Percentiles rank a stretch among this genome's conserved stretches.
These are phyloP conservation scores for Poecilobothrus nobilitatus DNA, from an alignment of 2,888 invertebrate species.

Conservation along the genomic window DNA sequence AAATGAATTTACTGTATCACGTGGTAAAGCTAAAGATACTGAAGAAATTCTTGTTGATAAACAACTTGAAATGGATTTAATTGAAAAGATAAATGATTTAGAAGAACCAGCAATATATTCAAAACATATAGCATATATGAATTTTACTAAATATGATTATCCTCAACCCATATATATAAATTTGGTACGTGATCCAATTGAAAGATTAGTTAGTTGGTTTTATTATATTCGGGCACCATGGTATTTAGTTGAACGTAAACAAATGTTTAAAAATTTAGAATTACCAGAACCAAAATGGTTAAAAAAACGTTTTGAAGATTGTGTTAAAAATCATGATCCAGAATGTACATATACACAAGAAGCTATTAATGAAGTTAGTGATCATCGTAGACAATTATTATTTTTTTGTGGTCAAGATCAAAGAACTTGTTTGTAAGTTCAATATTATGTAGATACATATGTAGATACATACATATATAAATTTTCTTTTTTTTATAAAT, in stretches of 20 bases:
- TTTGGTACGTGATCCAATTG: constrained; percentile 75
- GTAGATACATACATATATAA: no score
- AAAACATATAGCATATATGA: constrained; percentile 78
- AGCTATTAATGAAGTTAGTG: constrained; percentile 69
- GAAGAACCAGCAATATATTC: constrained; percentile 69
- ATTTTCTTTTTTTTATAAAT: neutral
- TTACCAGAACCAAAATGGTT: constrained; percentile 41
- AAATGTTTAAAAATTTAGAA: constrained; percentile 27
- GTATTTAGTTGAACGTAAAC: constrained; percentile 70
- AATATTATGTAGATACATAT: no score
- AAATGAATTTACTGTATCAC: constrained; percentile 63
- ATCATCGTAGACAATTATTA: constrained; percentile 70
- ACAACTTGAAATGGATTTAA: constrained; percentile 64
- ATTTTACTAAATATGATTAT: constrained; percentile 66
- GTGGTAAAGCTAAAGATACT: constrained; percentile 64
- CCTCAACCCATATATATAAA: constrained; percentile 78
- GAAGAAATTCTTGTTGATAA: constrained; percentile 50
- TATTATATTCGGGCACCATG: constrained; percentile 81
- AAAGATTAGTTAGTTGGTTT: constrained; percentile 80
- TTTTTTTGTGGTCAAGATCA: constrained; percentile 77
- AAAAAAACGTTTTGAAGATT: constrained; percentile 62
- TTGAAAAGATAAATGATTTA: constrained; percentile 62
- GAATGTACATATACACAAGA: constrained; percentile 70
- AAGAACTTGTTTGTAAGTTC: constrained; percentile 30
- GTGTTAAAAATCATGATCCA: constrained; percentile 66